A percentile compares a stretch with the other conserved stretches of the same genome.
Evolutionary conservation across 2,888 invertebrate genomes (phyloP).

Genomic region (Scaptomyza parva): DNA sequence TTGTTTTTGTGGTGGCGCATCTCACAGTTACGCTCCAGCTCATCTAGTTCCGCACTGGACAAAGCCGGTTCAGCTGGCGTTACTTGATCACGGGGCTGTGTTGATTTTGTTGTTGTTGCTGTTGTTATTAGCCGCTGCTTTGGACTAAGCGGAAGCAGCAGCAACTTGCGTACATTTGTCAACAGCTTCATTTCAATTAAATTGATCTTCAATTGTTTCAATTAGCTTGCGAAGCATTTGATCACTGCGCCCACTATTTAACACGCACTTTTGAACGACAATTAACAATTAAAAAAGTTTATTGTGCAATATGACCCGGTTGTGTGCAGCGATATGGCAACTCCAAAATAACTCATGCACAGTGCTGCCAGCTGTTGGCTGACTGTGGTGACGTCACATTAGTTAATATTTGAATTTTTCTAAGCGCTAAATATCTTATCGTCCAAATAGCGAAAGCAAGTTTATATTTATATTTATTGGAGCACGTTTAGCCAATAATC

Average conservation of each 20-base stretch:
- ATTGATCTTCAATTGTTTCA: slow-evolving; percentile 35
- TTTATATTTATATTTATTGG: slow-evolving; percentile 19
- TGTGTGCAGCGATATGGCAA: slow-evolving; percentile 30
- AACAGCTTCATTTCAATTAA: slow-evolving; percentile 71
- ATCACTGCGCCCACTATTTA: neutral
- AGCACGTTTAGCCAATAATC: slow-evolving; percentile 7
- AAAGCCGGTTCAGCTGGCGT: slow-evolving; percentile 35
- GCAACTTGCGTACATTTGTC: slow-evolving; percentile 47
- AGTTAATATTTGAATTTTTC: slow-evolving; percentile 1
- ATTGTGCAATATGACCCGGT: slow-evolving; percentile 49
- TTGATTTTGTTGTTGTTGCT: slow-evolving; percentile 44
- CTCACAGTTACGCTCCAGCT: slow-evolving; percentile 71
- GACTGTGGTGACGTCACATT: slow-evolving; percentile 30
- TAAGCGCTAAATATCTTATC: slow-evolving; percentile 8
- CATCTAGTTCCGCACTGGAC: slow-evolving; percentile 63
- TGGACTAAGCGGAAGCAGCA: slow-evolving; percentile 36
- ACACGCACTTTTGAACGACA: slow-evolving; percentile 48
- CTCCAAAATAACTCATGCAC: neutral
- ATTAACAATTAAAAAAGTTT: slow-evolving; percentile 37
- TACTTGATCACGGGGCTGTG: slow-evolving; percentile 27
- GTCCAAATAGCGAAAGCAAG: slow-evolving; percentile 1
- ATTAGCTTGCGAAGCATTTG: slow-evolving; percentile 24
- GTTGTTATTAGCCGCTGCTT: slow-evolving; percentile 51
- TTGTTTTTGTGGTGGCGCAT: slow-evolving; percentile 76
- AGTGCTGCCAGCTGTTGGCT: slow-evolving; percentile 32